Evolutionary conservation across 2,113 vertebrate species (phyloP), one percentile per base, ranked within the genome.

Genomic region (cat (Felis catus)): DNA sequence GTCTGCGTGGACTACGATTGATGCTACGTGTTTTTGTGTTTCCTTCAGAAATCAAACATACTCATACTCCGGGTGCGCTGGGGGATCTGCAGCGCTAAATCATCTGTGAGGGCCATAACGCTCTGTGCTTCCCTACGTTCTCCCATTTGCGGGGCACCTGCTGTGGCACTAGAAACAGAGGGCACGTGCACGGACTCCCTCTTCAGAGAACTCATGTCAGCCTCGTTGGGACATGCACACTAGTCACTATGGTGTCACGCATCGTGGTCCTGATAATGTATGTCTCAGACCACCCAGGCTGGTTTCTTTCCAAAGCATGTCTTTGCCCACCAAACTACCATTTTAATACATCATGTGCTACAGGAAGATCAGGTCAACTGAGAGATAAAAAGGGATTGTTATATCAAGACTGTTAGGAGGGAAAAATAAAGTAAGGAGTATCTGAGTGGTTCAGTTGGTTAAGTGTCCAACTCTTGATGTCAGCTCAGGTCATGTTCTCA

Each of bases 1-100:
- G 21, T 4, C 18, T 2, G 10, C 23, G 0, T 2, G 25, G 36
- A 0, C 6, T 36, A 2, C 3, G 33, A 5, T 4, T 0, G 0
- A 0, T 1, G 41, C 48, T 31, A 29, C 0, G 4, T 10, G 19
- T 58, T 5, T 14, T 8, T 21, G 6, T 68, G 41, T n/a, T 21
- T 53, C 29, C 63, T 25, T 36, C 19, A 16, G 7, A 58, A 16
- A 5, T 36, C 25, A 16, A 15, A 0, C 1, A 0, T 0, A 12
- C 6, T 18, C 1, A 0, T 0, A 12, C 6, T 18, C 14, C 7
- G 0, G 6, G 19, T 0, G 15, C 58, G 1, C 2, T 2, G 3
- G 18, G 3, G 14, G 18, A 27, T 10, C 31, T 3, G n/a, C 29
- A 21, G 58, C 36, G n/a, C 6, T 65, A 10, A 41, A 1, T 1